phyloP scores from a whole-genome alignment of 2,888 invertebrate species.

The Acholoe squamosa region DNA sequence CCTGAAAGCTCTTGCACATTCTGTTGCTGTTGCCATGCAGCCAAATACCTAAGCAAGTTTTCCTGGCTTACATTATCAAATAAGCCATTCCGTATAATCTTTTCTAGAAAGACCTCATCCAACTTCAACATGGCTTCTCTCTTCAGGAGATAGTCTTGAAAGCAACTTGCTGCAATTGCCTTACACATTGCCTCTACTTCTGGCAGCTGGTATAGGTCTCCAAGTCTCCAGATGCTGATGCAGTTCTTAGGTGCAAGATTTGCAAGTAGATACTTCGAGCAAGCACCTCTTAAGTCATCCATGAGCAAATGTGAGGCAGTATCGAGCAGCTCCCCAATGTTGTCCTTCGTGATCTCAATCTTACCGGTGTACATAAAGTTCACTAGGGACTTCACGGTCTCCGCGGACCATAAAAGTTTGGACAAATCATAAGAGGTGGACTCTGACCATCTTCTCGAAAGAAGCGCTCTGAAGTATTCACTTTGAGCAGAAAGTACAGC shows the following conservation, averaged over 20 bases:
- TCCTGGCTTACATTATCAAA: constrained; percentile 8
- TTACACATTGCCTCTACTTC: constrained; percentile 29
- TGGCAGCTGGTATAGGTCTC: not conserved
- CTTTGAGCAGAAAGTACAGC: constrained; percentile 34
- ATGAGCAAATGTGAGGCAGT: constrained; percentile 16
- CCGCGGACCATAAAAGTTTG: constrained; percentile 1
- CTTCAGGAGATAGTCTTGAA: constrained; percentile 4
- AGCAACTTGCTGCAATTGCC: constrained; percentile 30
- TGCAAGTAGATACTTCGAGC: constrained; percentile 30
- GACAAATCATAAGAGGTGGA: not conserved
- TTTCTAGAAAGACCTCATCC: constrained; percentile 8
- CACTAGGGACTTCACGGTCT: constrained; percentile 10
- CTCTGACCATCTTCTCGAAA: constrained; percentile 22
- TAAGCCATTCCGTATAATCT: not conserved
- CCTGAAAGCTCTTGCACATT: not conserved
- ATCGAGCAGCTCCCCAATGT: constrained; percentile 20
- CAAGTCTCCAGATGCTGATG: constrained; percentile 4
- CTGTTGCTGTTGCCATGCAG: not conserved
- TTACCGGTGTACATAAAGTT: constrained; percentile 55
- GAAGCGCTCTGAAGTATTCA: constrained; percentile 10
- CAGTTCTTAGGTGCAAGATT: constrained; percentile 43
- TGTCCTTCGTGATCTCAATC: constrained; percentile 41
- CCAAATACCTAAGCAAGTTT: not conserved
- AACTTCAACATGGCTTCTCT: constrained; percentile 17
- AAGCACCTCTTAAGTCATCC: constrained; percentile 10